Evolutionary conservation across 1,140 invertebrate genomes (phyloP), one percentile per base, ranked within the genome.

Genomic region (Gonioctena quinquepunctata): DNA sequence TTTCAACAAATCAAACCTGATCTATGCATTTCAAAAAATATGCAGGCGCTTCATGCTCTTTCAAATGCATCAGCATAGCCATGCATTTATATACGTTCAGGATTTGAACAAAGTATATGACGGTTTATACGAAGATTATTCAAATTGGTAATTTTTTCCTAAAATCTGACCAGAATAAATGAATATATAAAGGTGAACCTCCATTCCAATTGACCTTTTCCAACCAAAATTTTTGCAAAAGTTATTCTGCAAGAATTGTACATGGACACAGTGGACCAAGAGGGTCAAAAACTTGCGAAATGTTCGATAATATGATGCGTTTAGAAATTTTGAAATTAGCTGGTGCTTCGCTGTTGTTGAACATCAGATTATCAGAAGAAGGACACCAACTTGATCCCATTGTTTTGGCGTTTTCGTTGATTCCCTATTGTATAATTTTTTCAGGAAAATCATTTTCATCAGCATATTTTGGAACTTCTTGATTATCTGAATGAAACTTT

Each of bases 281-380:
- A n/a, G 83, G 84, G 71, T 86, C 84, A 68, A 82, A 86, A 11
- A 83, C 50, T 71, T 80, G 70, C 8, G 75, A 70, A 13, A 80
- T 68, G 13, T 5, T n/a, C 1, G 69, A 71, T 52, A 61, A 27
- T 52, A 68, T 68, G 4, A 42, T 8, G 6, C 69, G 54, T 50
- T 68, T 71, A 16, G 66, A 33, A 5, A 59, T 25, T 84, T 82
- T 21, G 77, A 76, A 1, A 86, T 60, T 19, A 83, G 61, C 27
- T 28, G 8, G 3, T 8, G 3, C 27, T 4, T 28, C 8, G 8
- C 8, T 28, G 3, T 4, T 28, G 3, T 8, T 28, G 27, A 4
- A 28, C 8, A 28, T 8, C 27, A 28, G 8, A 28, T 8, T 28
- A 28, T 28, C 27, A 3, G 27, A 4, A 28, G 3, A 4, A 4